Conservation (phyloP, 2,797 vertebrate species). For the Sarcophilus harrisii region DNA sequence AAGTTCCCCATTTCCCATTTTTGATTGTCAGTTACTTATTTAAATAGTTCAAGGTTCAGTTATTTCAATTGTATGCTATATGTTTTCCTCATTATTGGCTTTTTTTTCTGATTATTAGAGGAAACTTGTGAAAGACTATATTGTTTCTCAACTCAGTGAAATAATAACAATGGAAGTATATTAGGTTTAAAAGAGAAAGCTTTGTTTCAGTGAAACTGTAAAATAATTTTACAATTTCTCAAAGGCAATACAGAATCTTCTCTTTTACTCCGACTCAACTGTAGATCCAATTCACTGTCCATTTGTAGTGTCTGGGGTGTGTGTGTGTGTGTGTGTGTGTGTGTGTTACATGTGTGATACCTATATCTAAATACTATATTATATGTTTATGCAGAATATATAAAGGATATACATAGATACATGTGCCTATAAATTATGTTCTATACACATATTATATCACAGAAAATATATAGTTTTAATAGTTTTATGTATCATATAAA, state of each 20-base stretch:
- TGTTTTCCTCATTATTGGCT: background rate
- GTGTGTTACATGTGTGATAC: background rate
- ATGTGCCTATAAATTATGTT: no score
- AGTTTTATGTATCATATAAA: no score
- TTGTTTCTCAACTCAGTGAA: background rate
- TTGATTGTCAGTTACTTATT: background rate
- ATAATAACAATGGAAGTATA: background rate
- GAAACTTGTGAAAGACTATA: background rate
- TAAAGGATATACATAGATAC: background rate
- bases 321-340: background rate
- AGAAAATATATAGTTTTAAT: no score
- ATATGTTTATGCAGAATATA: background rate
- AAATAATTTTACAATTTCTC: background rate
- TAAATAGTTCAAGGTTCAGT: background rate
- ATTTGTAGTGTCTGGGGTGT: background rate
- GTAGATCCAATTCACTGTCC: background rate
- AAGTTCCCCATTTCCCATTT: background rate
- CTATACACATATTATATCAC: no score
- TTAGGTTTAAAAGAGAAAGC: background rate
- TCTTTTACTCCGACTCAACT: background rate
- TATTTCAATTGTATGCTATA: background rate
- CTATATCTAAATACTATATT: background rate
- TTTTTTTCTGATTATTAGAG: background rate
- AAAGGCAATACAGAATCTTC: background rate
- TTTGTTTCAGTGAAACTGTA: background rate